Conservation (phyloP, 2,888 invertebrate species). For the Macrosoma leucophasiata region DNA sequence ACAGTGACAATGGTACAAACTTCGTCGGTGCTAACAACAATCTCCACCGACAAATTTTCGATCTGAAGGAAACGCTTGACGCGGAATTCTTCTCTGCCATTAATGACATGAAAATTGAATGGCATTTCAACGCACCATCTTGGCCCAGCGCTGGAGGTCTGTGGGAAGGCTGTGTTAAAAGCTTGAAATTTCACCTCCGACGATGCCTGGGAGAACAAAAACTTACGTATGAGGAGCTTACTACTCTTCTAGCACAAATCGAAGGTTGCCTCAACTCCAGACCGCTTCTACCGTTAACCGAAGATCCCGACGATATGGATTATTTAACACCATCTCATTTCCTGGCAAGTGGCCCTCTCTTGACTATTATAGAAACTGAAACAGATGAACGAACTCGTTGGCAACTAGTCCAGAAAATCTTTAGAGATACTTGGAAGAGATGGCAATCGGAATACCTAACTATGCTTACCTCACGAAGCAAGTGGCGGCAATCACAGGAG, state of each 20-base stretch:
- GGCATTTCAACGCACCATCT: conserved; percentile 9
- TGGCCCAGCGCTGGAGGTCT: conserved; percentile 16
- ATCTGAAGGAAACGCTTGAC: no score
- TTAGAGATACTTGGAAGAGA: not conserved
- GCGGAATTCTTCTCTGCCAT: no score
- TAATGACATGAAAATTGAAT: conserved; percentile 12
- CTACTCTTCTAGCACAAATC: conserved; percentile 11
- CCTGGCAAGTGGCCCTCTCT: not conserved
- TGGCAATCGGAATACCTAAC: conserved; percentile 17
- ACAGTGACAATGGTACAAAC: no score
- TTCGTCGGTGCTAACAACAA: conserved; percentile 18
- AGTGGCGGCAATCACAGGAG: conserved; percentile 15
- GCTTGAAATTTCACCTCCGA: conserved; percentile 11
- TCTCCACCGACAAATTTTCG: no score
- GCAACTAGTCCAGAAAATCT: conserved; percentile 4
- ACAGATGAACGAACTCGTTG: conserved; percentile 4
- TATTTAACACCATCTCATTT: conserved; percentile 4
- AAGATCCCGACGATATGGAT: conserved; percentile 4
- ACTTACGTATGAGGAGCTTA: conserved; percentile 15
- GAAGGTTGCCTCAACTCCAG: conserved; percentile 8
- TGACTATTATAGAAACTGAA: conserved; percentile 3
- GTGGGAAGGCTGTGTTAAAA: conserved; percentile 16
- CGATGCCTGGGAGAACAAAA: conserved; percentile 13
- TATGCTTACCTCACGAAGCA: conserved; percentile 15
- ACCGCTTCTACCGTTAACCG: conserved; percentile 4